Base-by-base conservation (phyloP, 64 coral and sea anemone genomes). In the Exaiptasia diaphana region DNA sequence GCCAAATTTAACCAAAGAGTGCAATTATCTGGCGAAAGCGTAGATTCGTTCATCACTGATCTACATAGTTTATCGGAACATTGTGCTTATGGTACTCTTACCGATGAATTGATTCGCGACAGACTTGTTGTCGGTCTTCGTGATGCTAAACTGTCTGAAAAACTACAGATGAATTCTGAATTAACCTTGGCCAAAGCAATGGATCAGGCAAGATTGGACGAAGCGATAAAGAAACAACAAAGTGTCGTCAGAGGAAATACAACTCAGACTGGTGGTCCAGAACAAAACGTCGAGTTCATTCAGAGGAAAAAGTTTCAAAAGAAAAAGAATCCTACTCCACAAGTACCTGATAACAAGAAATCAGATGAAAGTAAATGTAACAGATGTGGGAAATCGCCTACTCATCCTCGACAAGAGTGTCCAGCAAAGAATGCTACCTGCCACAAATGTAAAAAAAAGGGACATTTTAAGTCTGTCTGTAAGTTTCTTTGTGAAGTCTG, bases 181-280 rank as follows among this genome's bases (percentile, higher is more conserved):
- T 53, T 82, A 24, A 74, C 76, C 22, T 53, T 81, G 50, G 50
- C 53, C 44, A 89, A 89, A 74, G 86, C 76, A 38, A 55, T 80
- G 15, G 35, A 74, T 9, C 53, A 71, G 29, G 76, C 86, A 30
- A 69, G 77, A 18, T 45, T 77, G 55, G 58, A 62, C 68, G 53
- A 89, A 81, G 76, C 86, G 5, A 75, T 88, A 9, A 80, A 70
- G 31, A 82, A 82, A 70, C 79, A 82, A 82, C 65, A 69, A 15
- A 69, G 38, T 69, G 39, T 69, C 39, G 33, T 69, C 65, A 37
- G 65, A 69, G 34, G 65, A 69, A 69, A 42, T 42, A 3, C 65
- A 39, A 39, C 65, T 69, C 65, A 69, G 39, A 21, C 65, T 23
- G 39, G 65, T 36, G 55, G 55, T 27, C 22, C 24, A 12, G 31